Evolutionary conservation across 35 echinoderm and acorn worm genomes (phyloP).

Genomic region (Heliocidaris erythrogramma): DNA sequence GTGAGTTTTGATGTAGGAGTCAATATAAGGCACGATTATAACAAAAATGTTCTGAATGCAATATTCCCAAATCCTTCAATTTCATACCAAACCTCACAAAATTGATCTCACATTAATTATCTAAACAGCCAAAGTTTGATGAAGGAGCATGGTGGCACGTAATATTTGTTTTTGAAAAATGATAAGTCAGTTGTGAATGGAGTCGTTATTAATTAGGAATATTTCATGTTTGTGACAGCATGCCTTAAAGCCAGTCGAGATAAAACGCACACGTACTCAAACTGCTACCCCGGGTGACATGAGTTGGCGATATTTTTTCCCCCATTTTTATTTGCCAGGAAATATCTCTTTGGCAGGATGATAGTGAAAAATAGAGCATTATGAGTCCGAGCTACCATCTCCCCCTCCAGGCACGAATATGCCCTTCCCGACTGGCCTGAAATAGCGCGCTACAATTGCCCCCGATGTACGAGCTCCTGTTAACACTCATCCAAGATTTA

Average conservation of each 20-base stretch:
- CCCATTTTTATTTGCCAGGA: background rate
- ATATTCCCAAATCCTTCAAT: background rate
- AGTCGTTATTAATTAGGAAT: background rate
- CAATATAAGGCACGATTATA: background rate
- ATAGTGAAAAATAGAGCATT: background rate
- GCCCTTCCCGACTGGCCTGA: constrained; percentile 21
- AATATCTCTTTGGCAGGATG: background rate
- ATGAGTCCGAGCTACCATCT: background rate
- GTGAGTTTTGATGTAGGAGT: background rate
- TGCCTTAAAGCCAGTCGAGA: background rate
- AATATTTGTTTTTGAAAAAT: background rate
- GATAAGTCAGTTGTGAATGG: background rate
- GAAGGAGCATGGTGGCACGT: background rate
- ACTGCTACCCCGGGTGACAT: background rate
- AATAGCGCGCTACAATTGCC: constrained; percentile 30
- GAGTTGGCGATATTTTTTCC: background rate
- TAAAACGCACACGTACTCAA: constrained; percentile 10
- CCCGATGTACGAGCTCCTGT: background rate
- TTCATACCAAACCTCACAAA: background rate
- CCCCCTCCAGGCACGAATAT: background rate
- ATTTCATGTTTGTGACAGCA: constrained; percentile 9
- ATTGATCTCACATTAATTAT: background rate
- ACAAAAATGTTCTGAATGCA: background rate
- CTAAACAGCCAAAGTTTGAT: background rate
- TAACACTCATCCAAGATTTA: constrained; percentile 38